Conservation (phyloP, 2,113 vertebrate genomes). For the Noturus placidus region DNA sequence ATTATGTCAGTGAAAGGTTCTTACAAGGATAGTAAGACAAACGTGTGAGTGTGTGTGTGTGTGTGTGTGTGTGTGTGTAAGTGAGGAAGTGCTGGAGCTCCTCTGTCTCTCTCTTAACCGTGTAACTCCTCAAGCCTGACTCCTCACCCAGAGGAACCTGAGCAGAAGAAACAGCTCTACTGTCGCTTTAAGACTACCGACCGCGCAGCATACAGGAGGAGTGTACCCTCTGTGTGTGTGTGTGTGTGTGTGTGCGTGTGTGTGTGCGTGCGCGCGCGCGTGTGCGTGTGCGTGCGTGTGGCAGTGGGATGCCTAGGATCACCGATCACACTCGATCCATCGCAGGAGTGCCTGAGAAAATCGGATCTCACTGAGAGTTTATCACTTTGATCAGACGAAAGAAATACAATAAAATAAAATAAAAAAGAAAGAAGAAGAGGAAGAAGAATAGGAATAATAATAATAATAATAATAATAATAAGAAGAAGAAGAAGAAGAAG, state of each 20-base stretch:
- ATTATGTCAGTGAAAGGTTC: neutral
- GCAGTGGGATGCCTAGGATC: slow-evolving; percentile 32
- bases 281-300: neutral
- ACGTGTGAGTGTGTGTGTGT: neutral
- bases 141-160: neutral
- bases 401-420: neutral
- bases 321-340: slow-evolving; percentile 19
- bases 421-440: neutral
- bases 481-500: neutral
- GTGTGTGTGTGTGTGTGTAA: neutral
- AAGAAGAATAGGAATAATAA: no score
- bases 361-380: neutral
- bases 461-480: no score
- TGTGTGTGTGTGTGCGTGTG: slow-evolving; percentile 14
- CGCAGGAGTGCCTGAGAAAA: slow-evolving; percentile 23
- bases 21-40: neutral
- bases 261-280: neutral
- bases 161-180: slow-evolving; percentile 24
- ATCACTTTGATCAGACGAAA: neutral
- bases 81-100: neutral
- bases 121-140: neutral
- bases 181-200: slow-evolving; percentile 50
- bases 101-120: neutral
- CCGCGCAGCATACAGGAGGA: slow-evolving; percentile 50
- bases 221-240: slow-evolving; percentile 35